Evolutionary conservation across 2,888 invertebrate genomes (phyloP).

Genomic region (Clistopyga incitator): DNA sequence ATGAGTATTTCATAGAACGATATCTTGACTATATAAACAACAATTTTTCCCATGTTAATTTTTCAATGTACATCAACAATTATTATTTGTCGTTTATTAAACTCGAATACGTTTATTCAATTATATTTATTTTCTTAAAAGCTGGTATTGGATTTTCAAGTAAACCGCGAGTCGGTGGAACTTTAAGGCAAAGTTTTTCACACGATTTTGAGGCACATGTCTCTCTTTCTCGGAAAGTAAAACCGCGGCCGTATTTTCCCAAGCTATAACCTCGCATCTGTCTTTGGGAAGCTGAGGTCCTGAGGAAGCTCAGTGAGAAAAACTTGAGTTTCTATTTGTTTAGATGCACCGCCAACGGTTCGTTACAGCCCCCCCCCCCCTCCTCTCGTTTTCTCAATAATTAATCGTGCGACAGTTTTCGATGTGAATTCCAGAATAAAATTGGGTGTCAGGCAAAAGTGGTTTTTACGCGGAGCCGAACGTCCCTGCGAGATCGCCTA

Average conservation of each 20-base stretch:
- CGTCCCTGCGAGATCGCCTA: conserved; percentile 33
- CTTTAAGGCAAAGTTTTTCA: conserved; percentile 1
- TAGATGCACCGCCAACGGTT: not conserved
- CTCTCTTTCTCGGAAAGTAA: conserved; percentile 19
- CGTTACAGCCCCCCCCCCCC: not conserved
- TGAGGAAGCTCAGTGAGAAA: conserved; percentile 13
- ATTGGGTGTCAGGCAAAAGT: not conserved
- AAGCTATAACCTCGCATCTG: conserved; percentile 47
- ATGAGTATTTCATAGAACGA: not conserved
- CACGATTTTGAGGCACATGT: conserved; percentile 15
- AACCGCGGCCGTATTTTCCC: conserved; percentile 7
- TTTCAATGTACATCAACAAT: too few relatives aligned
- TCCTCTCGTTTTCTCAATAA: not conserved
- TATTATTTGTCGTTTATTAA: not conserved
- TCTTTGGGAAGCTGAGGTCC: conserved; percentile 43
- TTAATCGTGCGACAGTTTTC: conserved; percentile 13
- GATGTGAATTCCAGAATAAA: conserved; percentile 13
- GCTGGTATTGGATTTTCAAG: not conserved
- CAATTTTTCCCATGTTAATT: not conserved
- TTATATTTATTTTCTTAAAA: not conserved
- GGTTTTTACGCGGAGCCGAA: not conserved
- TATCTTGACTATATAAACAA: not conserved
- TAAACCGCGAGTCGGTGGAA: not conserved
- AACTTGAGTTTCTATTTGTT: conserved; percentile 36
- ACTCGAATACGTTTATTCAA: not conserved